Evolutionary conservation across 1,140 invertebrate species (phyloP).

Genomic region (Drosophila trapezifrons): DNA sequence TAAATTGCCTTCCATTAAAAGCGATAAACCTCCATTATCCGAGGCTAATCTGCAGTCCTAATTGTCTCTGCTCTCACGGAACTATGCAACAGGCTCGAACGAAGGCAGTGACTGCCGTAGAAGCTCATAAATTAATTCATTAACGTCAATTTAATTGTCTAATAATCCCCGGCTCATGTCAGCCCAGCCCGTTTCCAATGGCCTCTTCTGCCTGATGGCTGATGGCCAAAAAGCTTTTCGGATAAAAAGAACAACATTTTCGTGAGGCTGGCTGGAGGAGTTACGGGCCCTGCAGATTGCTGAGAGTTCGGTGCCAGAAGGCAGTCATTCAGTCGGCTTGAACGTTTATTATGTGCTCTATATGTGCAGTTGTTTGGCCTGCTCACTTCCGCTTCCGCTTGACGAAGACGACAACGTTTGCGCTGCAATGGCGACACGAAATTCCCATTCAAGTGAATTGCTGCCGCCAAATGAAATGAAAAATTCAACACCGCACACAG

Average conservation of each 20-base stretch:
- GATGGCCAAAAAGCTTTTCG: constrained; percentile 33
- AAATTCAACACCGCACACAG: constrained; percentile 79
- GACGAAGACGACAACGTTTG: constrained; percentile 47
- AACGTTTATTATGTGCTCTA: constrained; percentile 73
- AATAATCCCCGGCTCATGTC: constrained; percentile 59
- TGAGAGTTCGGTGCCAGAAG: constrained; percentile 15
- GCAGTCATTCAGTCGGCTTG: constrained; percentile 55
- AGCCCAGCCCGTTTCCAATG: constrained; percentile 17
- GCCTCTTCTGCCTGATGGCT: constrained; percentile 25
- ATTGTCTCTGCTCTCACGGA: constrained; percentile 40
- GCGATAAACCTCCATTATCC: constrained; percentile 42
- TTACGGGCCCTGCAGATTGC: constrained; percentile 22
- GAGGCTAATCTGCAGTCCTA: constrained; percentile 35
- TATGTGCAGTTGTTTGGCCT: constrained; percentile 73
- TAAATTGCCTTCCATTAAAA: constrained; percentile 14
- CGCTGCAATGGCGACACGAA: constrained; percentile 71
- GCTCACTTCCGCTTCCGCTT: constrained; percentile 71
- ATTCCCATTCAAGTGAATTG: constrained; percentile 83
- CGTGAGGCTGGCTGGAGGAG: constrained; percentile 11
- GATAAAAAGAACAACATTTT: constrained; percentile 35
- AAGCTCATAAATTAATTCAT: constrained; percentile 80
- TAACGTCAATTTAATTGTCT: constrained; percentile 78
- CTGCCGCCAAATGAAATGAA: constrained; percentile 83
- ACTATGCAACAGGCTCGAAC: constrained; percentile 54
- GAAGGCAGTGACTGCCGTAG: constrained; percentile 32